A percentile compares a stretch with the other conserved stretches of the same genome.
These are phyloP conservation scores for Chironomus riparius DNA, from an alignment of 2,888 invertebrate species.

Conservation along the genomic window DNA sequence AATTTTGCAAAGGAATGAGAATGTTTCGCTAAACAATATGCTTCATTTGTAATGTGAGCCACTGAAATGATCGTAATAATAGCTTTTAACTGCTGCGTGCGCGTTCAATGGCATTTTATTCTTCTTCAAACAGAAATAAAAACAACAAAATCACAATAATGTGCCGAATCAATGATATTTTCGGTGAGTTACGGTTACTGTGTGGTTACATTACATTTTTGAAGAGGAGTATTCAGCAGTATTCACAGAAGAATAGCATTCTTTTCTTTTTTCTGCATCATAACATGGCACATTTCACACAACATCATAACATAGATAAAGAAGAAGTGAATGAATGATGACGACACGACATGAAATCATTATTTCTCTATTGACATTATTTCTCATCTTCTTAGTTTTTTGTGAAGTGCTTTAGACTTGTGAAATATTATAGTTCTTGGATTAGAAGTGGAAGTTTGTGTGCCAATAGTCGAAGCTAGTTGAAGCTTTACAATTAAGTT, in stretches of 20 bases:
- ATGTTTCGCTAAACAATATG: slow-evolving; percentile 1
- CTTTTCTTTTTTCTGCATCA: neutral
- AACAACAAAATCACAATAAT: neutral
- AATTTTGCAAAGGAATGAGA: neutral
- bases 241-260: no score
- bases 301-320: neutral
- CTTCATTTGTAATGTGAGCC: slow-evolving; percentile 20
- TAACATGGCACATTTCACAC: neutral
- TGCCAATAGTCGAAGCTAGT: no score
- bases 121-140: neutral
- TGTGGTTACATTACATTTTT: no score
- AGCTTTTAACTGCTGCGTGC: neutral
- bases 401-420: neutral
- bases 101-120: slow-evolving; percentile 5
- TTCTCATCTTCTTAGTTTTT: neutral
- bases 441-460: no score
- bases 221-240: no score
- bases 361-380: neutral
- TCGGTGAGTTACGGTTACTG: no score
- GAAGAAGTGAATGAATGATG: neutral
- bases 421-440: neutral
- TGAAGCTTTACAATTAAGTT: no score
- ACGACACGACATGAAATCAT: neutral
- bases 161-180: neutral
- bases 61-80: slow-evolving; percentile 1